Evolutionary conservation across 2,797 vertebrate genomes (phyloP).

Genomic region (Pitangus sulphuratus): DNA sequence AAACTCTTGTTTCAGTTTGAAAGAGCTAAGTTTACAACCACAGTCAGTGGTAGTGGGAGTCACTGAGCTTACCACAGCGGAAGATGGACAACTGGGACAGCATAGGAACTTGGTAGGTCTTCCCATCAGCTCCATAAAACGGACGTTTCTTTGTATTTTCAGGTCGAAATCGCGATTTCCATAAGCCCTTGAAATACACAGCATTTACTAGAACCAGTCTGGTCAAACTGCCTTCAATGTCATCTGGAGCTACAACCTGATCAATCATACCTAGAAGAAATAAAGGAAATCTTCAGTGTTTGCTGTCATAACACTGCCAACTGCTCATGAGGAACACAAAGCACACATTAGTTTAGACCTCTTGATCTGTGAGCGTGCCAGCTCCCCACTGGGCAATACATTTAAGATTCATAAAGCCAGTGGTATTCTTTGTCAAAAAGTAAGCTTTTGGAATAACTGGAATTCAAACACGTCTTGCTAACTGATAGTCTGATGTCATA

Average conservation of each 20-base stretch:
- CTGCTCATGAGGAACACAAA: not conserved
- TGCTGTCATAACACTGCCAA: not conserved
- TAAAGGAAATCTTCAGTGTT: not conserved
- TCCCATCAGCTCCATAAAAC: constrained; percentile 85
- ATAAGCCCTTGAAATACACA: constrained; percentile 94
- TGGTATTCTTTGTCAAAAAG: not conserved
- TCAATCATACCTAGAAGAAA: constrained; percentile 87
- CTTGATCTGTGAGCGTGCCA: not conserved
- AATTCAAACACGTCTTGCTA: not conserved
- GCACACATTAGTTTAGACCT: not conserved
- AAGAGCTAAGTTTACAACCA: not conserved
- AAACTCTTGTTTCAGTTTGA: not conserved
- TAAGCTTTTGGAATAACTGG: not conserved
- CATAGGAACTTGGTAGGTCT: constrained; percentile 88
- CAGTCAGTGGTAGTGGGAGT: not conserved
- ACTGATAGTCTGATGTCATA: not conserved
- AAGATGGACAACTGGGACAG: constrained; percentile 91
- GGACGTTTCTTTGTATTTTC: constrained; percentile 91
- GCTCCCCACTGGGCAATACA: not conserved
- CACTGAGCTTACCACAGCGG: constrained; percentile 83
- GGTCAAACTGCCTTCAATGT: constrained; percentile 82
- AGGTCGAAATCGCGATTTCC: constrained; percentile 91
- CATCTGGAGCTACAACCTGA: constrained; percentile 84
- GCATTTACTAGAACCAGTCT: constrained; percentile 88
- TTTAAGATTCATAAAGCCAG: not conserved